Percentiles rank a stretch among this genome's conserved stretches.
phyloP scores from a whole-genome alignment of 35 echinoderm and acorn worm species.

The Holothuria glaberrima region DNA sequence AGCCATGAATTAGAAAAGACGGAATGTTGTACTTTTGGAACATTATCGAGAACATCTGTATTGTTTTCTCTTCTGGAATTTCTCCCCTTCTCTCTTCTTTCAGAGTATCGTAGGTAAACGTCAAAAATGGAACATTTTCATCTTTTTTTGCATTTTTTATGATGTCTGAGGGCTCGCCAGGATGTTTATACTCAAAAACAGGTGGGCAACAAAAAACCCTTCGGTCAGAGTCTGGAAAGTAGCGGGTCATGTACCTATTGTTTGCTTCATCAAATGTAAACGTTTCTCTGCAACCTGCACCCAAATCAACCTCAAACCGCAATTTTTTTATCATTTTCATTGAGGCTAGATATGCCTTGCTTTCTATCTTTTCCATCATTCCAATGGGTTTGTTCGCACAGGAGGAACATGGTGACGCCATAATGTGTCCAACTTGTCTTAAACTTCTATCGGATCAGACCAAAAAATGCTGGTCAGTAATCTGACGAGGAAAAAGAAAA shows the following conservation, averaged over 20 bases:
- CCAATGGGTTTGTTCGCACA: background rate
- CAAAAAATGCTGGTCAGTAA: too few relatives aligned
- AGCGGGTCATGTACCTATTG: background rate
- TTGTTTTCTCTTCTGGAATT: background rate
- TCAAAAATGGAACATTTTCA: constrained; percentile 4
- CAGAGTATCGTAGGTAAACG: background rate
- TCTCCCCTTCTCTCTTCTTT: constrained; percentile 10
- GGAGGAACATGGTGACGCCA: background rate
- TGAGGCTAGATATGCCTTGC: background rate
- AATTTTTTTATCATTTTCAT: background rate
- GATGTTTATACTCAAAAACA: constrained; percentile 15
- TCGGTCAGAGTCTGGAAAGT: background rate
- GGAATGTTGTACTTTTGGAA: background rate
- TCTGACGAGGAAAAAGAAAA: too few relatives aligned
- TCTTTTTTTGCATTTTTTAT: background rate
- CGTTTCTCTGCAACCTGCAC: constrained; percentile 10
- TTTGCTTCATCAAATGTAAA: constrained; percentile 26
- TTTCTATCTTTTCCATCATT: background rate
- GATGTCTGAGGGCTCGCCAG: constrained; percentile 17
- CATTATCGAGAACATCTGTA: constrained; percentile 19
- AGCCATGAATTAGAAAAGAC: constrained; percentile 24
- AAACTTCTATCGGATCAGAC: too few relatives aligned
- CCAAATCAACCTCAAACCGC: background rate
- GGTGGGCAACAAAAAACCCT: background rate
- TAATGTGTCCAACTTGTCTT: background rate